Evolutionary conservation across 2,797 vertebrate species (phyloP), one percentile per base, ranked within the genome.

Genomic region (Peromyscus melanophrys): DNA sequence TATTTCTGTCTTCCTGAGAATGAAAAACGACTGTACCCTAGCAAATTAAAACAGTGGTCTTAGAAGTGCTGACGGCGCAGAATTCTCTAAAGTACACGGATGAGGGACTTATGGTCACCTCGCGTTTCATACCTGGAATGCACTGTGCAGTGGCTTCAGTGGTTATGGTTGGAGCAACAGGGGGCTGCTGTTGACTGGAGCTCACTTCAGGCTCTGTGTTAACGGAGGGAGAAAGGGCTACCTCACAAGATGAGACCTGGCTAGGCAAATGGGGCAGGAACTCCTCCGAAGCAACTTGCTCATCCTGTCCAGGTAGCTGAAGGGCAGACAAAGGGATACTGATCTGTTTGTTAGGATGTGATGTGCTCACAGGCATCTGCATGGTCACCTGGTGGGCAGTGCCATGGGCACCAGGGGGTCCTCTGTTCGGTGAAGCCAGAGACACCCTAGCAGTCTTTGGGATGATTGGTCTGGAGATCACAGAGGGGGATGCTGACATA

Each of bases 191-290:
- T 97, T 99, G 99, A 95, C 99, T 99, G 96, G 99, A 99, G 98
- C 98, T 99, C 98, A 99, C 99, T 98, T 99, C 99, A 0, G 99
- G 99, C 94, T 99, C 99, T 0, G 99, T n/a, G 43, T 98, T 99
- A 95, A 99, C 97, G 0, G 97, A 98, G 19, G 99, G 99, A 0
- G 99, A 99, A 21, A 98, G 31, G 0, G 98, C 98, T 37, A 95
- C 86, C 63, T 99, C 99, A 3, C 97, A 97, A 0, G 98, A 98
- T 0, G 98, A 95, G 29, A 97, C 96, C 59, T 98, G 97, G 89
- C 98, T 98, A 0, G 98, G 96, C 17, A 98, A 77, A 0, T 99
- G 98, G 0, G 97, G 98, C 37, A 98, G 96, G 43, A 98, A 97
- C 49, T 99, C 99, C 92, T 99, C 99, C 0, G 98, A 34, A 13